Percentiles rank a stretch among this genome's conserved stretches.
phyloP scores from a whole-genome alignment of 92 coral and sea anemone genomes.

The Anthopleura xanthogrammica region DNA sequence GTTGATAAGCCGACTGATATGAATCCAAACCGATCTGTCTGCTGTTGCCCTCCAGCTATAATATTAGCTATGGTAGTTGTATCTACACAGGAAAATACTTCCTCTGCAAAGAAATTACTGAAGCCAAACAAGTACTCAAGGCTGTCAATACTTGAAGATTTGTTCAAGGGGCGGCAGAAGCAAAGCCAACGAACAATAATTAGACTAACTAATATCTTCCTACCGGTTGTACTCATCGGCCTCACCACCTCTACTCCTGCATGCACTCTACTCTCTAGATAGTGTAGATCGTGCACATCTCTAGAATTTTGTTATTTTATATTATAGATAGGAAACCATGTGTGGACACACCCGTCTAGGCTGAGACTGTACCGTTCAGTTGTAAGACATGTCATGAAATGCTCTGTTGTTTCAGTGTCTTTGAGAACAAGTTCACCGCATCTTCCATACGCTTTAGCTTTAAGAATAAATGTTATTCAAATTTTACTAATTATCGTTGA shows the following conservation, averaged over 20 bases:
- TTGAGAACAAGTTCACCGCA: not conserved
- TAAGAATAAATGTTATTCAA: not conserved
- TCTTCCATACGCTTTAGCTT: not conserved
- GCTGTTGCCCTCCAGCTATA: not conserved
- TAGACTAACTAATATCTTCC: constrained; percentile 7
- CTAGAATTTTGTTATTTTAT: not conserved
- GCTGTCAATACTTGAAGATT: not conserved
- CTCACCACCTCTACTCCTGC: not conserved
- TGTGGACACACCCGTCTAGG: no score
- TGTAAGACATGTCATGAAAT: no score
- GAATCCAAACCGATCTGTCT: not conserved
- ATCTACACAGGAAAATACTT: constrained; percentile 8
- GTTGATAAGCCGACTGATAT: not conserved
- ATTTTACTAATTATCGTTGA: not conserved
- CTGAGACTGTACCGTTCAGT: not conserved
- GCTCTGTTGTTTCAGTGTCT: no score
- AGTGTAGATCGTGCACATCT: not conserved
- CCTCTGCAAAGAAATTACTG: not conserved
- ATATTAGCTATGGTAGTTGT: constrained; percentile 4
- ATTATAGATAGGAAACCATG: not conserved
- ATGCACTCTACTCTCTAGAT: not conserved
- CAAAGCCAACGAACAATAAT: not conserved
- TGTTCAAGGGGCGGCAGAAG: constrained; percentile 8
- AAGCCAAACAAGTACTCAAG: constrained; percentile 5
- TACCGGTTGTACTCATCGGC: not conserved